Base-by-base conservation (phyloP, 1,140 invertebrate genomes). In the Colletes gigas region DNA sequence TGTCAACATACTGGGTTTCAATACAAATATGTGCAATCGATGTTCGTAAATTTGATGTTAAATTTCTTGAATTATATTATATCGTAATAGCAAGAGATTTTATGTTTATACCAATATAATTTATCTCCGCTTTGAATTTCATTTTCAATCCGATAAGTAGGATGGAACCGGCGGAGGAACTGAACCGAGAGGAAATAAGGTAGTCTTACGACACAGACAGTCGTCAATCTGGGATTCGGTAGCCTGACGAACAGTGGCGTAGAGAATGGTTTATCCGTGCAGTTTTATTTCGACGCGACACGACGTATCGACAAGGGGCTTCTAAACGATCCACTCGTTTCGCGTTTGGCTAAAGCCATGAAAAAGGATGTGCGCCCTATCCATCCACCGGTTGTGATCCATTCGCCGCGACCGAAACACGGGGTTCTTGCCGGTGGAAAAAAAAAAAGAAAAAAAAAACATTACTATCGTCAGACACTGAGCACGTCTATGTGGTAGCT, bases 271-370 rank as follows among this genome's bases (percentile, higher is more conserved):
- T 66, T 76, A 2, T 66, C 57, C n/a, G 52, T 50, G 59, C 17
- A 50, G 54, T 81, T 67, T 60, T 57, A 68, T 72, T 77, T 81
- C 72, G 50, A 63, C 47, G 52, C 69, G 50, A 62, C 70, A 67
- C 79, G 72, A 86, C 69, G 41, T 85, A 83, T 86, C 81, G 84
- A 85, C 83, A 78, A 80, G 68, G 19, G 54, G 62, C 65, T 60
- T 41, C 15, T 30, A 30, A 47, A 47, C 9, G 44, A 47, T 30
- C 30, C 30, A 47, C 44, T 78, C 30, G 72, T 77, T 85, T 68
- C 8, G 30, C 72, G 63, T 50, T 66, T 65, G 68, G 41, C 44
- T 4, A 9, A 47, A 47, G 9, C 21, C n/a, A 62, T 83, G 85
- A 87, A 86, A 87, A 83, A 87, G 83, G 62, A 39, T 21, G 14